Evolutionary conservation across 2,797 vertebrate species (phyloP), one percentile per base, ranked within the genome.

Genomic region (Chelonia mydas): DNA sequence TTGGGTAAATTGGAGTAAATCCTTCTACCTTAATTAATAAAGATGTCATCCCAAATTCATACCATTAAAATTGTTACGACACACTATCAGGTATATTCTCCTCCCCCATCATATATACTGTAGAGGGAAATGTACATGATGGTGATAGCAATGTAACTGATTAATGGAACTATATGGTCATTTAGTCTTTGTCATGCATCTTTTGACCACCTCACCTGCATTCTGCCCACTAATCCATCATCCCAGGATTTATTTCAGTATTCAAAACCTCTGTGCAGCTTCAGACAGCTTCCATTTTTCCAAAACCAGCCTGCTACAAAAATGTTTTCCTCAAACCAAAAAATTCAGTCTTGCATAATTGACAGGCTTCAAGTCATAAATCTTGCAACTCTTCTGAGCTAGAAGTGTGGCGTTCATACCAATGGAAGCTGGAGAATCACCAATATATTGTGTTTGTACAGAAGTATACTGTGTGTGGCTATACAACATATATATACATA

Each of bases 251-350:
- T 77, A 77, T 49, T 77, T 77, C 27, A 77, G 6, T 28, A 49
- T 77, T 49, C 45, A 77, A 31, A 77, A 77, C 13, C 25, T 28
- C 27, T 28, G 7, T 77, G 27, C 45, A 77, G 74, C 27, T 33
- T 91, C 74, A 92, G 91, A 50, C 5, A 91, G 47, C 15, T 28
- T 41, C 5, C 11, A 28, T 87, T 83, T 95, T 81, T 61, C 79
- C 17, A 91, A 81, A 68, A 95, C 61, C 13, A 76, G 6, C 16
- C 41, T 47, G 6, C 54, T 86, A 65, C 28, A n/a, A 16, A 2
- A 23, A 81, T 57, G 41, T 41, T 23, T 37, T 41, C 17, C 21
- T 41, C 41, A 41, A 41, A 41, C n/a, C 45, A 49, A 83, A 81
- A 61, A 49, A 45, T 55, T 91, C 54, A 54, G n/a, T 57, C 27